These are phyloP conservation scores for Eufriesea mexicana DNA, from an alignment of 1,140 invertebrate genomes.

Conservation along the genomic window DNA sequence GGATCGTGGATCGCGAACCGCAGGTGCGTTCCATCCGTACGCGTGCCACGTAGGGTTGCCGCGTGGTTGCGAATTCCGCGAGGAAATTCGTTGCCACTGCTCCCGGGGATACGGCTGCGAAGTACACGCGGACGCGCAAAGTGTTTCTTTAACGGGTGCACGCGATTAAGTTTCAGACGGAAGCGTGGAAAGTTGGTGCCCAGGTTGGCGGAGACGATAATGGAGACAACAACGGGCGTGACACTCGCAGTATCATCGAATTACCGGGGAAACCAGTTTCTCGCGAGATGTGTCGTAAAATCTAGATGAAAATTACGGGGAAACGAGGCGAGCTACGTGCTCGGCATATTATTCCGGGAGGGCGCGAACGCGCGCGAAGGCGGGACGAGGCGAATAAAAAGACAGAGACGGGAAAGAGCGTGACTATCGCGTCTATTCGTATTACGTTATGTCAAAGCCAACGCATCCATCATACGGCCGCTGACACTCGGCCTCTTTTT, in stretches of 20 bases:
- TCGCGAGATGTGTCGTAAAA: constrained; percentile 42
- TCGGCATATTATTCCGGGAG: constrained; percentile 34
- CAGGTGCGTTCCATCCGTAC: constrained; percentile 2
- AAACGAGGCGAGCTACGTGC: constrained; percentile 44
- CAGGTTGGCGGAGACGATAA: background rate
- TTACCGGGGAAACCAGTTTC: constrained; percentile 13
- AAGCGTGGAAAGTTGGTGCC: background rate
- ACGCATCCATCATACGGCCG: constrained; percentile 73
- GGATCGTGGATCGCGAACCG: background rate
- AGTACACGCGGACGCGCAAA: background rate
- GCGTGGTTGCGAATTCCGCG: background rate
- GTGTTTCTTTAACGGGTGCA: background rate
- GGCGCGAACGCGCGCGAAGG: background rate
- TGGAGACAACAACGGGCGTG: too few species aligned
- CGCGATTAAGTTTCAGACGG: background rate
- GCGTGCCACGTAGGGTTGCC: background rate
- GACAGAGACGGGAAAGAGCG: constrained; percentile 7
- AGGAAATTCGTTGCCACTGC: background rate
- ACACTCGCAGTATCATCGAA: constrained; percentile 23
- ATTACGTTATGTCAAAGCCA: constrained; percentile 74
- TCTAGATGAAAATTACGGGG: constrained; percentile 49
- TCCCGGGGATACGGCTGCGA: background rate
- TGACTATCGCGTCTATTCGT: constrained; percentile 65
- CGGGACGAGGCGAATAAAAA: background rate
- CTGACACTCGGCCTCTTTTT: constrained; percentile 51